phyloP scores from a whole-genome alignment of 2,888 invertebrate genomes.

The Tetragnatha montana region DNA sequence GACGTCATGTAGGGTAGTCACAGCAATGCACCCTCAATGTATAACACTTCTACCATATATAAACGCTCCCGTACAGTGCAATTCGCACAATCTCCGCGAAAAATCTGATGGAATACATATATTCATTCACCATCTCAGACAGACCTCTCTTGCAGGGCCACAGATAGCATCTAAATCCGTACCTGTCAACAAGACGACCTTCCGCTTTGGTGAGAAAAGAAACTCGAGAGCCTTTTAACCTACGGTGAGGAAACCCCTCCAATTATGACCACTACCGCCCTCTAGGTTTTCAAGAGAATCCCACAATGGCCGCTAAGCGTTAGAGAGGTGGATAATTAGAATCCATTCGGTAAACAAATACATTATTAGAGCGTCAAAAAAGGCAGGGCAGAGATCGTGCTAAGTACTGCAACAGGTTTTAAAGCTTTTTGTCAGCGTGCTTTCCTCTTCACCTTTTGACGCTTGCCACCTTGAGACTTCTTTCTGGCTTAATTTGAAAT shows the following conservation, averaged over 20 bases:
- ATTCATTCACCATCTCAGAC: background rate
- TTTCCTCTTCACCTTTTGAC: conserved; percentile 37
- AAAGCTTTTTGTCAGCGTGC: conserved; percentile 1
- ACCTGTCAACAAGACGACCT: conserved; percentile 52
- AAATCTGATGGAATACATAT: conserved; percentile 12
- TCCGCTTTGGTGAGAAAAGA: conserved; percentile 18
- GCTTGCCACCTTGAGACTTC: conserved; percentile 10
- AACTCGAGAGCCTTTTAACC: conserved; percentile 25
- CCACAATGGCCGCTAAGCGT: background rate
- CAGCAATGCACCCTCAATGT: background rate
- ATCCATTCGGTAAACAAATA: conserved; percentile 54
- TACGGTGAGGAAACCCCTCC: conserved; percentile 35
- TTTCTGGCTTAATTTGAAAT: conserved; percentile 14
- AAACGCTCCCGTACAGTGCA: background rate
- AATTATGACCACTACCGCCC: conserved; percentile 46
- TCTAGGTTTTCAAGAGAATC: background rate
- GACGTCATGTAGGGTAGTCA: too few relatives aligned
- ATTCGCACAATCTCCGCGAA: background rate
- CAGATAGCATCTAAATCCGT: conserved; percentile 64
- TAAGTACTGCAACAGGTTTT: conserved; percentile 9
- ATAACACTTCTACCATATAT: background rate
- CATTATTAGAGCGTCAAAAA: conserved; percentile 1
- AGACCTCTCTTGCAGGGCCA: conserved; percentile 26
- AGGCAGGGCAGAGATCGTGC: conserved; percentile 5
- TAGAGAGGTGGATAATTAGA: conserved; percentile 22